Percentiles rank a stretch among this genome's conserved stretches.
Conservation (phyloP, 1,140 invertebrate genomes). For the Caenorhabditis inopinata region DNA sequence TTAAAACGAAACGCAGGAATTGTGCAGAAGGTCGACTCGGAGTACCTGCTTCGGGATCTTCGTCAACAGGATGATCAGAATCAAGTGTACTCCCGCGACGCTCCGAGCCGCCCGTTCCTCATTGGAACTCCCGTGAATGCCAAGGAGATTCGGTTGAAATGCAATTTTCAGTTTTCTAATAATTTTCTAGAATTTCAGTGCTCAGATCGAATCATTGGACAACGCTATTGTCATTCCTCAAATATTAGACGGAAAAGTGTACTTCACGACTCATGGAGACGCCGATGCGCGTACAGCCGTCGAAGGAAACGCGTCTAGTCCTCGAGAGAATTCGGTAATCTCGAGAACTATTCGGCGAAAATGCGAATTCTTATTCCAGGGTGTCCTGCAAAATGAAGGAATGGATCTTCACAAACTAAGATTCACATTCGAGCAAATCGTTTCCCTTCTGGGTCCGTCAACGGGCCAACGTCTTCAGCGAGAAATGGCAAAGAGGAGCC, state of each 20-base stretch:
- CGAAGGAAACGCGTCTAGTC: not conserved
- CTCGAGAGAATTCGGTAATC: too few relatives aligned
- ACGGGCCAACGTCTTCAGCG: not conserved
- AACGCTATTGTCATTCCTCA: slow-evolving; percentile 7
- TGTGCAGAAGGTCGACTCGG: not conserved
- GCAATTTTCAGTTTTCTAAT: not conserved
- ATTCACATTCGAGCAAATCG: not conserved
- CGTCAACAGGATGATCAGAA: not conserved
- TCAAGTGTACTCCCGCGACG: not conserved
- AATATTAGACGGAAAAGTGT: not conserved
- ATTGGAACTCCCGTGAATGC: slow-evolving; percentile 17
- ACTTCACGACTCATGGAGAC: slow-evolving; percentile 12
- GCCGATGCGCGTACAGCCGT: not conserved
- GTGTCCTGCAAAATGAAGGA: not conserved
- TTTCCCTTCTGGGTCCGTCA: not conserved
- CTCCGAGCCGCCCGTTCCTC: not conserved
- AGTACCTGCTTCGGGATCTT: slow-evolving; percentile 1
- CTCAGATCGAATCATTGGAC: not conserved
- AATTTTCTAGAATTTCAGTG: not conserved
- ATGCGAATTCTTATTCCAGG: not conserved
- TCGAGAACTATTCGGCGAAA: too few relatives aligned
- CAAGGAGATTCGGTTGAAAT: slow-evolving; percentile 1
- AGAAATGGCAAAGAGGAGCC: not conserved
- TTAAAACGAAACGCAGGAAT: not conserved
- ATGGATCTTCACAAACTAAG: not conserved